phyloP scores from a whole-genome alignment of 2,888 invertebrate species.

The Dione vanillae region DNA sequence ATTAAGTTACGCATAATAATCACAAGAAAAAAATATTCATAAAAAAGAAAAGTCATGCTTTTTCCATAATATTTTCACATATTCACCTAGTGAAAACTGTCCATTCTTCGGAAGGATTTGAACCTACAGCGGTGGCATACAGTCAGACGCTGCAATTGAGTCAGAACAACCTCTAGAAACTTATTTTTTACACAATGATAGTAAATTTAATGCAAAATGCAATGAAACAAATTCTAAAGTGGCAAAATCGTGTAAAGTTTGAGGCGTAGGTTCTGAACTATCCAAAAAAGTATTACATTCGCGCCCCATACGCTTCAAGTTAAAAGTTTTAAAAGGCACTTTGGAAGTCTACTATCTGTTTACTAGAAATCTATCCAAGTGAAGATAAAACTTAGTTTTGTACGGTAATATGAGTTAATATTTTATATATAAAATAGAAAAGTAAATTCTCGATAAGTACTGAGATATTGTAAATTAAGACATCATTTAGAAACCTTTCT shows the following conservation, averaged over 20 bases:
- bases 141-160: no score
- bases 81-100: no score
- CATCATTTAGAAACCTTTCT: no score
- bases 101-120: no score
- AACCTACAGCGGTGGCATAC: no score
- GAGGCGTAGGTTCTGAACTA: slow-evolving; percentile 28
- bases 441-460: background rate
- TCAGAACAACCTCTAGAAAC: no score
- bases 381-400: background rate
- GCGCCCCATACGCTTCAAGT: slow-evolving; percentile 22
- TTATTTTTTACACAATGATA: background rate
- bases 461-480: no score
- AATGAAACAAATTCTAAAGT: slow-evolving; percentile 18
- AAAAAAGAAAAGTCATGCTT: no score
- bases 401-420: background rate
- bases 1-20: background rate
- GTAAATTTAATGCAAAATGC: background rate
- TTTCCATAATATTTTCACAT: no score
- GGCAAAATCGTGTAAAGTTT: slow-evolving; percentile 9
- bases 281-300: slow-evolving; percentile 30
- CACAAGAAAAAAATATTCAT: no score
- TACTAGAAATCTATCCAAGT: background rate
- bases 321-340: slow-evolving; percentile 29
- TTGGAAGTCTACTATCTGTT: slow-evolving; percentile 27
- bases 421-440: background rate